Conservation (phyloP, 1,140 invertebrate species). For the Odontomachus brunneus region DNA sequence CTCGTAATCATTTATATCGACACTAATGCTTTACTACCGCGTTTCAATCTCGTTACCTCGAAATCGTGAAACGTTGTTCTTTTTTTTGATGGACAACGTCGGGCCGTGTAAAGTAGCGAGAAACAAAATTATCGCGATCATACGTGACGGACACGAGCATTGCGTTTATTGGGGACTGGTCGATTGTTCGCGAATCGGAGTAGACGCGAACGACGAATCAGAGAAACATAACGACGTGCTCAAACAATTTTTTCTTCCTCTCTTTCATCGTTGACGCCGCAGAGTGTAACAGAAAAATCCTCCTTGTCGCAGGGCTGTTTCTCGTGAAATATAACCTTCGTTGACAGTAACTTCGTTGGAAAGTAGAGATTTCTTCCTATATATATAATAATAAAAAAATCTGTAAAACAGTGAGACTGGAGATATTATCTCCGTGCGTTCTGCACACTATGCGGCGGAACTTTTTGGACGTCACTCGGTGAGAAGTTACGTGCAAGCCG, state of each 20-base stretch:
- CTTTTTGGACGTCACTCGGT: conserved; percentile 3
- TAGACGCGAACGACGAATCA: background rate
- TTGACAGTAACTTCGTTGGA: too few species aligned
- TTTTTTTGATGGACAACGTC: conserved; percentile 12
- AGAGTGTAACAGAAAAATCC: background rate
- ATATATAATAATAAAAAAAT: background rate
- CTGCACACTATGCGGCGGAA: background rate
- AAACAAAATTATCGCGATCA: background rate
- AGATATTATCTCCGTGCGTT: background rate
- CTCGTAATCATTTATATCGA: background rate
- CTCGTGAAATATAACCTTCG: background rate
- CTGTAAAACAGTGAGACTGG: background rate
- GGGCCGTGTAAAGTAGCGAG: background rate
- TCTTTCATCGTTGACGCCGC: background rate
- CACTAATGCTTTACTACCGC: background rate
- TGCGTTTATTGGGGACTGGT: background rate
- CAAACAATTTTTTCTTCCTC: background rate
- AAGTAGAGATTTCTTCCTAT: conserved; percentile 10
- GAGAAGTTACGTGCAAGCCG: conserved; percentile 1
- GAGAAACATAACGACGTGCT: background rate
- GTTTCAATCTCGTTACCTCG: conserved; percentile 11
- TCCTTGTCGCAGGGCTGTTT: background rate
- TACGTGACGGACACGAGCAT: background rate
- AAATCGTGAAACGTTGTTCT: background rate
- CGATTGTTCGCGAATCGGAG: background rate